Evolutionary conservation across 92 coral and sea anemone species (phyloP), one percentile per base, ranked within the genome.

Genomic region (Siderastrea radians): DNA sequence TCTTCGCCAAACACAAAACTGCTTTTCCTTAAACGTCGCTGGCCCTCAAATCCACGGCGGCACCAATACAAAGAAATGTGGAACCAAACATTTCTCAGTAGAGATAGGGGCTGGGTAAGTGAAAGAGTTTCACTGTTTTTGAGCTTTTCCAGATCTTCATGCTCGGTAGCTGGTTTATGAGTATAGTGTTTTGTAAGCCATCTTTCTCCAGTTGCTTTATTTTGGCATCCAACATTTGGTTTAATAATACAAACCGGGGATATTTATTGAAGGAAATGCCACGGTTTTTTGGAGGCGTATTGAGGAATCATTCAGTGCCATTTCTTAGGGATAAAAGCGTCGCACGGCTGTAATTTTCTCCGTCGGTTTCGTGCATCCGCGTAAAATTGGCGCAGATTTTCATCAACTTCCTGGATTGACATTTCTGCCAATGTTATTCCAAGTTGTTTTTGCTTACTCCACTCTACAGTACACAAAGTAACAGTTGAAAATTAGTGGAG

Each of bases 1-100:
- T 67, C 72, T 43, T 49, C 7, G 48, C 43, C 11, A 67, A 67
- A 67, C 38, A 49, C 38, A 38, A 78, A 90, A 69, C 93, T 89
- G 68, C 67, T 58, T 67, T 76, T 84, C 60, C 17, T 76, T 43
- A 90, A 64, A 26, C 58, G 55, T 79, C 88, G 48, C 69, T 91
- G 94, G 74, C 94, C 94, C 59, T 91, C 91, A 70, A 87, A 81
- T 11, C 94, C 94, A 64, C 91, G 68, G 2, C 94, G 68, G 52
- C 94, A 91, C 94, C 91, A 91, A 51, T 63, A 87, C 19, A 91
- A 78, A 16, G 88, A 11, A 12, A 64, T 62, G 67, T 81, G 84
- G 58, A 91, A 91, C 94, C 94, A 87, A 11, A 81, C 88, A 19
- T 81, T 91, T 68, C 84, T 73, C 16, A 91, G 75, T 2, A 90